Evolutionary conservation across 2,113 vertebrate species (phyloP), one percentile per base, ranked within the genome.

Genomic region (Xiphias gladius): DNA sequence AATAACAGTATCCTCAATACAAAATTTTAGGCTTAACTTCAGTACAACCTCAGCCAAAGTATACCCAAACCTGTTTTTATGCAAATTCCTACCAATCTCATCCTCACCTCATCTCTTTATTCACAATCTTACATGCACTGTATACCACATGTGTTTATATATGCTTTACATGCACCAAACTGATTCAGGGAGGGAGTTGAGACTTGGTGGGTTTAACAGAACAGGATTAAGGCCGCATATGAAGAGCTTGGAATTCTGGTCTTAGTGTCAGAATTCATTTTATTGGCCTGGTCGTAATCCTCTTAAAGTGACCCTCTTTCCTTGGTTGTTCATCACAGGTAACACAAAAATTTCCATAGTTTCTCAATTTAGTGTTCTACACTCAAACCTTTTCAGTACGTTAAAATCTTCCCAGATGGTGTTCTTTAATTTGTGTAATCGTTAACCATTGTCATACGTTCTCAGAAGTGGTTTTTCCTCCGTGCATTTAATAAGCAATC

Each of bases 41-140:
- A 77, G 1, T 65, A 58, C 61, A 73, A 50, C 35, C 26, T 13
- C 30, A 81, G 24, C 79, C 63, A 73, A 70, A 75, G 46, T 54
- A 63, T 43, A 69, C 32, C n/a, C 16, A 70, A 76, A 37, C 48
- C 24, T 35, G 11, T 54, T 61, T 63, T 76, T 67, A 80, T 73
- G 81, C 72, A 72, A 71, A 76, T 78, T 59, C 52, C 11, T 48
- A 41, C 65, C 59, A 70, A 46, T 35, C 48, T 76, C 59, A n/a
- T 65, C 61, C 55, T 69, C 73, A 84, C 76, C 37, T 70, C 57
- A n/a, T n/a, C n/a, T n/a, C n/a, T 58, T 77, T 64, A 30, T 13
- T 32, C 70, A 82, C 74, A 78, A 30, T 59, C 50, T 63, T 69
- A 64, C 59, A 57, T 52, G 61, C 48, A 65, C 58, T 62, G 67